phyloP scores from a whole-genome alignment of 2,888 invertebrate genomes.

The Cinara cedri region DNA sequence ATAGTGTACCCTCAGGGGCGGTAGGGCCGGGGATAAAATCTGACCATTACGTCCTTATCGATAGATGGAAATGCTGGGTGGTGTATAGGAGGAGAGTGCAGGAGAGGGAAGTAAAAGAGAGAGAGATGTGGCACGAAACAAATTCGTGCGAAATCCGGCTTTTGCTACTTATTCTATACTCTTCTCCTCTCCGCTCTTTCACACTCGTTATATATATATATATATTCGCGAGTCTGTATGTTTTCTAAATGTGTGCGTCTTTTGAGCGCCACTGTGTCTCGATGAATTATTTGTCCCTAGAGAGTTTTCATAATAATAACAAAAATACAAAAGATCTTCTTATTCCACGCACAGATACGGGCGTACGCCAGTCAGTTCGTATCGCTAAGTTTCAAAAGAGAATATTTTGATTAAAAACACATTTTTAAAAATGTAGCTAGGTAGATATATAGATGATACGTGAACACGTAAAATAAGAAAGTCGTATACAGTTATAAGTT shows the following conservation, averaged over 20 bases:
- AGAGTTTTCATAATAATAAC: constrained; percentile 53
- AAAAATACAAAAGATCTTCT: constrained; percentile 46
- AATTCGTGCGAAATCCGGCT: constrained; percentile 50
- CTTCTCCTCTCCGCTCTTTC: neutral
- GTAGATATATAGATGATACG: neutral
- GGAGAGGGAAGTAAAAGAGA: neutral
- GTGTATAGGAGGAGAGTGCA: neutral
- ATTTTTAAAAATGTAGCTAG: neutral
- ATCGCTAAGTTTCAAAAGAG: constrained; percentile 25
- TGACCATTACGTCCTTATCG: constrained; percentile 54
- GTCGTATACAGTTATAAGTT: too few species aligned
- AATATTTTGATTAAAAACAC: constrained; percentile 32
- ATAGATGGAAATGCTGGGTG: neutral
- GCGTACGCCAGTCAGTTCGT: neutral
- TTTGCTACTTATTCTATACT: constrained; percentile 16
- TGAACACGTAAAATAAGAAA: too few species aligned
- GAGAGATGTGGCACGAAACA: constrained; percentile 33
- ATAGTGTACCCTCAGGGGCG: constrained; percentile 13
- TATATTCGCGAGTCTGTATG: neutral
- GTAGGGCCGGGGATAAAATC: constrained; percentile 36
- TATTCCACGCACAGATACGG: neutral
- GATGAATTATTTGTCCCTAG: constrained; percentile 47
- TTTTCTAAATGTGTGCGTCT: neutral
- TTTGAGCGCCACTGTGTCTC: neutral
- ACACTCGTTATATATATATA: neutral